phyloP scores from a whole-genome alignment of 2,888 invertebrate species.

The Caenorhabditis sinica region DNA sequence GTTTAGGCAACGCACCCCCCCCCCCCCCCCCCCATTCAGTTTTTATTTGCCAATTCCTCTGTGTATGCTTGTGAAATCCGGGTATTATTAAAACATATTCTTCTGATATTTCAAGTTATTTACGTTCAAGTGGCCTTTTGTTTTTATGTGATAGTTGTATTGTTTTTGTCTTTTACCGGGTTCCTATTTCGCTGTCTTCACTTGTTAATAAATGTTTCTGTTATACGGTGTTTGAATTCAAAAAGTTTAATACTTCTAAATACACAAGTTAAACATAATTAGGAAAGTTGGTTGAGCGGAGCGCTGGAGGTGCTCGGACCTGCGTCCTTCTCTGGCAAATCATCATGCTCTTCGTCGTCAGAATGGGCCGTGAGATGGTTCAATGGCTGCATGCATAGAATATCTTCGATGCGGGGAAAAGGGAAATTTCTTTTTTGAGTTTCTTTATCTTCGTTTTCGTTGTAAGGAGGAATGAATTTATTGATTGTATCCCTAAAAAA shows the following conservation, averaged over 20 bases:
- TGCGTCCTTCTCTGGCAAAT: neutral
- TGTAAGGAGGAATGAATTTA: slow-evolving; percentile 22
- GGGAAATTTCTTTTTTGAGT: neutral
- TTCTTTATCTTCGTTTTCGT: neutral
- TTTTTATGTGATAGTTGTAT: slow-evolving; percentile 40
- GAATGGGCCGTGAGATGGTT: neutral
- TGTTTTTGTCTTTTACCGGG: slow-evolving; percentile 16
- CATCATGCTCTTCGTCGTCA: neutral
- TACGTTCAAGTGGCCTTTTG: slow-evolving; percentile 31
- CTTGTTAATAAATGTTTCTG: slow-evolving; percentile 31
- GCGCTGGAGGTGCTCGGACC: neutral
- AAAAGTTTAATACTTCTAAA: neutral
- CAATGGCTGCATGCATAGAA: slow-evolving; percentile 31
- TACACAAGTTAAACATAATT: neutral
- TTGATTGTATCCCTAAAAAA: slow-evolving; percentile 43
- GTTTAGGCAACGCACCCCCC: neutral
- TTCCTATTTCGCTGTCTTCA: slow-evolving; percentile 17
- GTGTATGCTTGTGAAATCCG: slow-evolving; percentile 32
- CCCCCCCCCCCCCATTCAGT: neutral
- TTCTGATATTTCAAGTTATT: neutral
- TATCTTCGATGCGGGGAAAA: slow-evolving; percentile 45
- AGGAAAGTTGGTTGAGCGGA: neutral
- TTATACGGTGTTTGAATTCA: neutral
- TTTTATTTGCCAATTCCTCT: slow-evolving; percentile 32
- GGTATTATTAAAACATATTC: slow-evolving; percentile 31